phyloP scores from a whole-genome alignment of 2,888 invertebrate species.

The Lumbricus terrestris region DNA sequence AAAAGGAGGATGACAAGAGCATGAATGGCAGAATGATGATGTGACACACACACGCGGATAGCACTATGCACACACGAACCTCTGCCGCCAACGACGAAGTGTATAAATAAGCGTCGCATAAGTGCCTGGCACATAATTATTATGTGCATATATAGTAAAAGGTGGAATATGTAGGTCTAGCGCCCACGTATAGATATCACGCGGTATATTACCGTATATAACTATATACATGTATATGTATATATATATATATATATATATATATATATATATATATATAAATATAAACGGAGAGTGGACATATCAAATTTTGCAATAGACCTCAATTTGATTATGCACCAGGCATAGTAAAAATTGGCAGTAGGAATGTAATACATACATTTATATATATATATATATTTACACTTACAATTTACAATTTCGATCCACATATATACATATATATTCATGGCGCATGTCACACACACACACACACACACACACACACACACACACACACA shows the following conservation, averaged over 20 bases:
- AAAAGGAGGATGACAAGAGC: background rate
- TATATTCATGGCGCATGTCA: too few species aligned
- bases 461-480: too few species aligned
- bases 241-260: too few species aligned
- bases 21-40: background rate
- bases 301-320: background rate
- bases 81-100: too few species aligned
- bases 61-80: slow-evolving; percentile 3
- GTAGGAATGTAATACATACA: background rate
- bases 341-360: background rate
- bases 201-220: too few species aligned
- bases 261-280: too few species aligned
- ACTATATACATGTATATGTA: too few species aligned
- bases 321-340: background rate
- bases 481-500: too few species aligned
- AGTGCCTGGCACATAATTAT: background rate
- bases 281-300: too few species aligned
- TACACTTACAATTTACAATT: too few species aligned
- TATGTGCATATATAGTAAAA: background rate
- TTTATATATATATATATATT: background rate
- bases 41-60: background rate
- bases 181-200: background rate
- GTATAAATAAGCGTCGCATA: background rate
- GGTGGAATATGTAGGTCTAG: background rate
- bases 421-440: too few species aligned